These are phyloP conservation scores for Gracilinanus agilis DNA, from an alignment of 2,113 vertebrate species.

Conservation along the genomic window DNA sequence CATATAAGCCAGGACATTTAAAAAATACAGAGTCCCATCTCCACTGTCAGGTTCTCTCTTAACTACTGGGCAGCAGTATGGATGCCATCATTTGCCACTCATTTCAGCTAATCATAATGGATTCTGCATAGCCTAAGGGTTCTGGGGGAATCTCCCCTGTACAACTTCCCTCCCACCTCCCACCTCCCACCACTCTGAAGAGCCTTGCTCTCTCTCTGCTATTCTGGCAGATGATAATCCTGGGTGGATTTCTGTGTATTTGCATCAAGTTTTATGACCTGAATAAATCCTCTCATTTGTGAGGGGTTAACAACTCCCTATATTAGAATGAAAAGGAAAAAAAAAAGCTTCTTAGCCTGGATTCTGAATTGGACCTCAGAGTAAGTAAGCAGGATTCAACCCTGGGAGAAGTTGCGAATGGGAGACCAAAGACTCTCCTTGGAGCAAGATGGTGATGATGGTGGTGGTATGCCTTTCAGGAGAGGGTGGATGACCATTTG, in stretches of 20 bases:
- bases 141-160: no score
- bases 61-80: background rate
- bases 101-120: background rate
- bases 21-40: background rate
- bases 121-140: background rate
- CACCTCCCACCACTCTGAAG: background rate
- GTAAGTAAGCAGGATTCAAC: background rate
- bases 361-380: background rate
- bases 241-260: background rate
- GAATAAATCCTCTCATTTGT: background rate
- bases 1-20: background rate
- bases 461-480: background rate
- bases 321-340: background rate
- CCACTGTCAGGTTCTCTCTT: background rate
- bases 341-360: background rate
- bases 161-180: background rate
- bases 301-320: background rate
- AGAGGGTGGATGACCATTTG: background rate
- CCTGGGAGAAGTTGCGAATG: background rate
- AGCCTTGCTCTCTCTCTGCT: background rate
- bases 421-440: background rate
- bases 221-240: background rate
- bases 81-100: background rate
- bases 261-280: background rate
- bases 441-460: no score